A percentile compares a stretch with the other conserved stretches of the same genome.
Evolutionary conservation across 2,113 vertebrate species (phyloP).

Genomic region (Pimephales promelas): DNA sequence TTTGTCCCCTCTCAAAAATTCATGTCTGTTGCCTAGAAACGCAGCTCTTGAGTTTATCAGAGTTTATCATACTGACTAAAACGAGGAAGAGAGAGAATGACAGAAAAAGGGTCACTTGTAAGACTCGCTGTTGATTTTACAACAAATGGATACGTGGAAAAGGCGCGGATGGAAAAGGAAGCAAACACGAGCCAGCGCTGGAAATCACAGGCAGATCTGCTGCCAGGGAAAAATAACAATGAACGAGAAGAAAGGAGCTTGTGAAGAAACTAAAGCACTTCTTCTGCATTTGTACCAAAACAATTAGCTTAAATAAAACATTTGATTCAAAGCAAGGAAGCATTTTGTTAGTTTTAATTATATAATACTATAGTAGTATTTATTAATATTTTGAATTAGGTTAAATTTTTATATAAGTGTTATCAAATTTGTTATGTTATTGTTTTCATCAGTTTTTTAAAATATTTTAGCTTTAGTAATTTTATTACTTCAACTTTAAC

Average conservation of each 20-base stretch:
- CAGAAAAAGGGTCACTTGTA: not conserved
- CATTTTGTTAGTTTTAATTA: not conserved
- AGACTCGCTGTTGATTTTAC: slow-evolving; percentile 1
- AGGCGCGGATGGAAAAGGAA: slow-evolving; percentile 49
- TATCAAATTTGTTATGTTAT: not conserved
- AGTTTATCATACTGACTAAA: not conserved
- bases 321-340: not conserved
- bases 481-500: not conserved
- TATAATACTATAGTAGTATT: not conserved
- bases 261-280: not conserved
- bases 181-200: slow-evolving; percentile 32
- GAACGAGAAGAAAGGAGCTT: slow-evolving; percentile 24
- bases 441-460: not conserved
- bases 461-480: not conserved
- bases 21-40: slow-evolving; percentile 43
- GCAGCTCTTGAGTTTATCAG: not conserved
- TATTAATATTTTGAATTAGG: not conserved
- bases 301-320: not conserved
- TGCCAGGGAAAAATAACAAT: slow-evolving; percentile 46
- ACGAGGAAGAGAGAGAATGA: not conserved
- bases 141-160: slow-evolving; percentile 47
- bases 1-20: not conserved
- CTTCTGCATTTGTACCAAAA: not conserved
- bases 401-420: not conserved
- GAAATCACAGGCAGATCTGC: slow-evolving; percentile 63